Evolutionary conservation across 2,888 invertebrate genomes (phyloP).

Genomic region (Seira ritae): DNA sequence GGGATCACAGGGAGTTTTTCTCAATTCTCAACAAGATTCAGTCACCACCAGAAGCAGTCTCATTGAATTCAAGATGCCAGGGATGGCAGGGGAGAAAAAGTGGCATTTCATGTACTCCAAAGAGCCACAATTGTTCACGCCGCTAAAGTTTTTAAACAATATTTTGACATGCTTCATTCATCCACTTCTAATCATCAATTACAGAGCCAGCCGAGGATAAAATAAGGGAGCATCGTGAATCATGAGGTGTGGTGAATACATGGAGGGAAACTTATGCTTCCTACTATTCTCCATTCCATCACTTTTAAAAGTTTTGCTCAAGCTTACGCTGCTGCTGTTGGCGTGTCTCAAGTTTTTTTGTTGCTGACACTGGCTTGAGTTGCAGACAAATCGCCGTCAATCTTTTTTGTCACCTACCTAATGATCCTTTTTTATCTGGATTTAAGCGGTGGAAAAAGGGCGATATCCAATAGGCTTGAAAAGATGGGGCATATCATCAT

Average conservation of each 20-base stretch:
- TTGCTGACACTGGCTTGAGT: constrained; percentile 51
- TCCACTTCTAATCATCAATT: constrained; percentile 55
- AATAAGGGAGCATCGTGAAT: constrained; percentile 21
- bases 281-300: neutral
- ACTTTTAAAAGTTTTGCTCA: too few relatives aligned
- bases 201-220: constrained; percentile 9
- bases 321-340: too few relatives aligned
- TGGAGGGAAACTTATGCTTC: constrained; percentile 1
- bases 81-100: neutral
- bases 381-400: constrained; percentile 62
- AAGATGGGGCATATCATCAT: neutral
- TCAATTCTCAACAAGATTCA: too few relatives aligned
- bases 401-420: constrained; percentile 64
- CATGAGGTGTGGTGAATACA: constrained; percentile 30
- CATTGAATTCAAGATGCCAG: neutral
- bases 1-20: too few relatives aligned
- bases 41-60: too few relatives aligned
- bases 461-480: neutral
- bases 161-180: neutral
- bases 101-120: neutral
- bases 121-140: neutral
- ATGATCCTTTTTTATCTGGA: constrained; percentile 60
- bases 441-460: constrained; percentile 30
- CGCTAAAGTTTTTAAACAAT: neutral
- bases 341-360: neutral